Base-by-base conservation (phyloP, 2,888 invertebrate genomes). In the Tinea pellionella region DNA sequence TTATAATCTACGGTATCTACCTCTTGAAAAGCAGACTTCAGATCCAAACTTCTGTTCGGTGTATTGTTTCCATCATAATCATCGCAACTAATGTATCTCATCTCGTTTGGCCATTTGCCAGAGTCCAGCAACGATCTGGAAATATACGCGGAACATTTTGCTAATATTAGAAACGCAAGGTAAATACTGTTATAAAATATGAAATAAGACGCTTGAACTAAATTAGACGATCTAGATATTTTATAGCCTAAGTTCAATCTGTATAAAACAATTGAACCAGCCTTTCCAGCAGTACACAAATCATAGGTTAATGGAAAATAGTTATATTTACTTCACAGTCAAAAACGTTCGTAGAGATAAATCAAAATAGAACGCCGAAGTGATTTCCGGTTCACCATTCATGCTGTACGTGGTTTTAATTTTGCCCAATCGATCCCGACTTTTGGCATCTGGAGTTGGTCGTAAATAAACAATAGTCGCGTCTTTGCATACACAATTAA, bases 341-440 rank as follows among this genome's bases (percentile, higher is more conserved):
- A 93, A 78, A 69, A 94, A 91, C 2, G 94, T 90, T 65, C 93
- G 87, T 62, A 94, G 76, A 19, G 93, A 91, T 63, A 97, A 79
- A 79, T 97, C 97, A 77, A 96, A 96, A 80, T 96, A 96, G 79
- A 97, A 96, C 4, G 94, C 93, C 0, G 94, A 91, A 47, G 92
- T 90, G 63, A 95, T 92, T 78, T 93, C 92, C 1, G 94, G 94
- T 67, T 91, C 90, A 1, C 89, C 89, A 67, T 91, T 92, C 72
- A 93, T 85, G 72, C 92, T 92, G 74, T 91, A 93, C 0, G 92
- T 92, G 0, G 92, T 92, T 69, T 89, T 90, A 61, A 94, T 89
- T 64, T 90, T 87, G 11, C 92, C 92, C 61, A 94, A 77, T 29
- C 93, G 89, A 72, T 93, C 93, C 63, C 93, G 90, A 72, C 89